Conservation (phyloP, 2,888 invertebrate species). For the Chrysolina americana region DNA sequence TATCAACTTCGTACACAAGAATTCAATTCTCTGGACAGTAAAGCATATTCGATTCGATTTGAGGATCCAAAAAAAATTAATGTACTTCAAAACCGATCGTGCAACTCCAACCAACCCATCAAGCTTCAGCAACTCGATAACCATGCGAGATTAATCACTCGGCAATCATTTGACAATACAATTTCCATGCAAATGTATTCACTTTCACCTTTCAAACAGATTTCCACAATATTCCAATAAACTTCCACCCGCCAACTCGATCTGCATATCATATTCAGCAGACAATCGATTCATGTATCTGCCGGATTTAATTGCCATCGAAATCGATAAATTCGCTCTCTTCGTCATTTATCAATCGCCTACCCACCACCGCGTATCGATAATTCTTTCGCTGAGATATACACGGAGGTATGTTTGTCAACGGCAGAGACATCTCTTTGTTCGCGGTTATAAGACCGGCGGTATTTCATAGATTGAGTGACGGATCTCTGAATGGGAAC, state of each 20-base stretch:
- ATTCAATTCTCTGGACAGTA: too few species aligned
- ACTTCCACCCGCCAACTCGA: slow-evolving; percentile 36
- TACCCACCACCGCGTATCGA: slow-evolving; percentile 26
- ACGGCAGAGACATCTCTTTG: slow-evolving; percentile 43
- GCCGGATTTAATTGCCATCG: slow-evolving; percentile 40
- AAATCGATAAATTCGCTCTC: slow-evolving; percentile 38
- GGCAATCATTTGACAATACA: slow-evolving; percentile 20
- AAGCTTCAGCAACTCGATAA: background rate
- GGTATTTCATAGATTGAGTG: slow-evolving; percentile 37
- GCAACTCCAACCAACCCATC: background rate
- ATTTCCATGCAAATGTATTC: slow-evolving; percentile 28
- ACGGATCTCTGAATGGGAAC: slow-evolving; percentile 10
- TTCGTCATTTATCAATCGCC: slow-evolving; percentile 34
- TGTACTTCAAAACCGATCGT: background rate
- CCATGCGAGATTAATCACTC: slow-evolving; percentile 20
- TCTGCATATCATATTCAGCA: slow-evolving; percentile 40
- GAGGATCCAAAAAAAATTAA: too few species aligned
- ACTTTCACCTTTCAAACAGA: slow-evolving; percentile 39
- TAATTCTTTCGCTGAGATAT: slow-evolving; percentile 35
- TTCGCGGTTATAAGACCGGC: slow-evolving; percentile 32
- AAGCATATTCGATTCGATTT: too few species aligned
- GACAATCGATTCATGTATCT: slow-evolving; percentile 39
- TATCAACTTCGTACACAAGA: too few species aligned
- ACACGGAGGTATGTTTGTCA: slow-evolving; percentile 44
- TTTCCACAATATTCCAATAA: slow-evolving; percentile 42